Conservation (phyloP, 1,140 invertebrate genomes). For the silkworm (Bombyx mori) region ASM3026992v2 NC_085107.1:2296501-2297000, state of each 20-base stretch:
- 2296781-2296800: conserved; percentile 85
- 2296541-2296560: conserved; percentile 87
- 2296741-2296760: conserved; percentile 95
- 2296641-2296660: conserved; percentile 91
- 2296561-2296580: conserved; percentile 87
- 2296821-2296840: conserved; percentile 82
- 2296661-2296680: conserved; percentile 85
- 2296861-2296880: conserved; percentile 87
- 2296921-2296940: conserved; percentile 83
- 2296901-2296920: conserved; percentile 81
- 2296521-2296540: conserved; percentile 88
- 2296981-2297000: conserved; percentile 89
- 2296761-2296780: conserved; percentile 87
- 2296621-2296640: conserved; percentile 95
- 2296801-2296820: conserved; percentile 89
- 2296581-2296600: conserved; percentile 89
- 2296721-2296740: conserved; percentile 85
- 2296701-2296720: conserved; percentile 87
- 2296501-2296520: conserved; percentile 88
- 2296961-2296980: conserved; percentile 89
- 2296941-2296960: conserved; percentile 90
- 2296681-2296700: conserved; percentile 85
- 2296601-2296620: conserved; percentile 91
- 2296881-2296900: conserved; percentile 84
- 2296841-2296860: conserved; percentile 90